Conservation (phyloP, 37 sponge, comb jelly and placozoan genomes). For the Cladorhizidae sp. region DNA sequence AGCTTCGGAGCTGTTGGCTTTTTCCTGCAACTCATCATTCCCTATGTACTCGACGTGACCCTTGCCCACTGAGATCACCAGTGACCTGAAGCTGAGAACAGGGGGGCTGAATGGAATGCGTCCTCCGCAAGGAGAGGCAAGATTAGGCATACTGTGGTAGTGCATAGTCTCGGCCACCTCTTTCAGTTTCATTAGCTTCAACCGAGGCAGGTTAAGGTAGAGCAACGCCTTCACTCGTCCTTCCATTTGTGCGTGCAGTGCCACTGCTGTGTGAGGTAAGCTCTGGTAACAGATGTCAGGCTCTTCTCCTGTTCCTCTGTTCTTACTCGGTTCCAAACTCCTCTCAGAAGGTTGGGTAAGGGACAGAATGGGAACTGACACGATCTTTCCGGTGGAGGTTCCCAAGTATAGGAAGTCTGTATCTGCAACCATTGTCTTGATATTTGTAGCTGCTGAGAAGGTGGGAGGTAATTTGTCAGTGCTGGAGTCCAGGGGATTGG, state of each 20-base stretch:
- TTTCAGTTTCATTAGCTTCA: neutral
- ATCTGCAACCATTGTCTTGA: conserved; percentile 27
- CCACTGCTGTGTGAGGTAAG: conserved; percentile 12
- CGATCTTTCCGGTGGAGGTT: conserved; percentile 43
- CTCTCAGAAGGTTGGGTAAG: neutral
- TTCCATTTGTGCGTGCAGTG: conserved; percentile 51
- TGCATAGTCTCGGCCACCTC: neutral
- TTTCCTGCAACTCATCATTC: neutral
- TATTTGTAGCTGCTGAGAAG: neutral
- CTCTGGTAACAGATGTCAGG: neutral
- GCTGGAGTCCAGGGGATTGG: neutral
- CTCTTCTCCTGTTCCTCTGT: neutral
- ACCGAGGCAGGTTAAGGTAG: conserved; percentile 27
- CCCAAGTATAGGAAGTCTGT: conserved; percentile 28
- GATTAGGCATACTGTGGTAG: conserved; percentile 32
- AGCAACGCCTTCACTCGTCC: conserved; percentile 13
- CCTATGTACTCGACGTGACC: conserved; percentile 42
- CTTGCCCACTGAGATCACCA: conserved; percentile 44
- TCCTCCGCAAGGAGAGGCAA: conserved; percentile 12
- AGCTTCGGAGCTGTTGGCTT: neutral
- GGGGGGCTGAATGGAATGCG: conserved; percentile 20
- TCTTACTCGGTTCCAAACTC: neutral
- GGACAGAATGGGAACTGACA: conserved; percentile 26
- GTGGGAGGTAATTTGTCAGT: neutral
- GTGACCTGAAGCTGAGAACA: conserved; percentile 22